phyloP scores from a whole-genome alignment of 2,888 invertebrate genomes.

The Megamerina dolium region DNA sequence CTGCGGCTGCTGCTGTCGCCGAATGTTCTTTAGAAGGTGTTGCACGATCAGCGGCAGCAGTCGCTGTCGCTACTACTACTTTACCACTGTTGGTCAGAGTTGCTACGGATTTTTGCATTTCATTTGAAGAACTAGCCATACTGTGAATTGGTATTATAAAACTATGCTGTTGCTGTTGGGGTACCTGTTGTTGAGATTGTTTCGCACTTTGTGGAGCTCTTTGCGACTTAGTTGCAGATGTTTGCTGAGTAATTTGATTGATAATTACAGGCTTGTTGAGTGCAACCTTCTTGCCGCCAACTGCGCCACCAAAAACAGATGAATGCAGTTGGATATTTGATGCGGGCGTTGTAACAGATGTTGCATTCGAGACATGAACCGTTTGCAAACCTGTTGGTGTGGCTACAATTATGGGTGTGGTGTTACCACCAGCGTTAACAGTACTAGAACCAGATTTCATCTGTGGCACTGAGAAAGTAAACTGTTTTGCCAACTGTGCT shows the following conservation, averaged over 20 bases:
- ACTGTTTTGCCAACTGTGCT: slow-evolving; percentile 2
- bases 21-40: not conserved
- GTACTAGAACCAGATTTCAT: slow-evolving; percentile 10
- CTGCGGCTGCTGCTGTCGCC: not conserved
- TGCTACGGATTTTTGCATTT: not conserved
- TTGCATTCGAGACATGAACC: slow-evolving; percentile 42
- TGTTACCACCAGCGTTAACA: slow-evolving; percentile 8
- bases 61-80: slow-evolving; percentile 12
- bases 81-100: not conserved
- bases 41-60: slow-evolving; percentile 16
- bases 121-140: too few species aligned
- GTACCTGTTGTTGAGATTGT: slow-evolving; percentile 19
- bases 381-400: slow-evolving; percentile 46
- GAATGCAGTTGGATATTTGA: slow-evolving; percentile 13
- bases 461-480: slow-evolving; percentile 20
- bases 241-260: slow-evolving; percentile 26
- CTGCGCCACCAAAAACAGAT: slow-evolving; percentile 18
- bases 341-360: slow-evolving; percentile 21
- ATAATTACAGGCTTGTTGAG: slow-evolving; percentile 42
- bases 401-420: slow-evolving; percentile 42
- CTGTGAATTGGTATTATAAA: slow-evolving; percentile 32
- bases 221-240: slow-evolving; percentile 18
- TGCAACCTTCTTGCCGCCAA: slow-evolving; percentile 32
- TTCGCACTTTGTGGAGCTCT: slow-evolving; percentile 14
- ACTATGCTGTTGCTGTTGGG: slow-evolving; percentile 26